Evolutionary conservation across 2,888 invertebrate genomes (phyloP).

Genomic region (Osedax frankpressi): DNA sequence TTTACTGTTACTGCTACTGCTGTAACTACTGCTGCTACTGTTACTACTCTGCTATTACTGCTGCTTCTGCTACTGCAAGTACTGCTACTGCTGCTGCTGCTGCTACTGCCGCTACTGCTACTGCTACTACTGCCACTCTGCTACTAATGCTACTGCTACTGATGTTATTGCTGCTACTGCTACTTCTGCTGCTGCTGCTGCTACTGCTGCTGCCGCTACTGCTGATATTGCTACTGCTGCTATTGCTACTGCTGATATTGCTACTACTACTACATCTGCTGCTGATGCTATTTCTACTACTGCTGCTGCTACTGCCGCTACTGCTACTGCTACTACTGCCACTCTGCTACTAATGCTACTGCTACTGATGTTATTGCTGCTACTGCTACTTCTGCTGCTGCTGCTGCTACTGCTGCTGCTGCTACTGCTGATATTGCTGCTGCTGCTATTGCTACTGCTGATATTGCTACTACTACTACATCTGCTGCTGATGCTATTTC

Average conservation of each 20-base stretch:
- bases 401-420: constrained; percentile 19
- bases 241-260: constrained; percentile 20
- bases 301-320: constrained; percentile 20
- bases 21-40: not conserved
- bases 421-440: constrained; percentile 18
- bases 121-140: not conserved
- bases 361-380: constrained; percentile 19
- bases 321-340: constrained; percentile 19
- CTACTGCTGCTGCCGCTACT: not conserved
- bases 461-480: not conserved
- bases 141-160: not conserved
- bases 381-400: constrained; percentile 19
- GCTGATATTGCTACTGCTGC: not conserved
- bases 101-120: not conserved
- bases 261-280: constrained; percentile 12
- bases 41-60: not conserved
- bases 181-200: constrained; percentile 11
- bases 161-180: not conserved
- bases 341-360: constrained; percentile 8
- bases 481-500: constrained; percentile 18
- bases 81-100: not conserved
- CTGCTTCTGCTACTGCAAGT: not conserved
- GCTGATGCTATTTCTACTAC: constrained; percentile 12
- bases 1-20: not conserved
- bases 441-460: constrained; percentile 11